Conservation (phyloP, 2,113 vertebrate species). For the Ceyx margarethae region DNA sequence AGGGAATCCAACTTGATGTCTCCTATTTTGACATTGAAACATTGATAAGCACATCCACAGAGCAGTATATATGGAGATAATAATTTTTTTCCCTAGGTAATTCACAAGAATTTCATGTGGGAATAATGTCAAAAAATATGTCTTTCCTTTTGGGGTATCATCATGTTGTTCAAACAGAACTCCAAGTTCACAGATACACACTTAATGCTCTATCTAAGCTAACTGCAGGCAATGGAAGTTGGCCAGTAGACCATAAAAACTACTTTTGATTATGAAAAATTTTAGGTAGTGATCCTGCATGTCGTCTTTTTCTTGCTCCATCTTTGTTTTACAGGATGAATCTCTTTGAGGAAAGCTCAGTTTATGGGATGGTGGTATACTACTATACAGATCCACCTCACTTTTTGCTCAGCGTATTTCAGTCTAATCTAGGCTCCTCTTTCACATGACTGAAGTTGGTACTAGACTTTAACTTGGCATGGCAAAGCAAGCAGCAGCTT, state of each 20-base stretch:
- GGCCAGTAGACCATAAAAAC: not conserved
- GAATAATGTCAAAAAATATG: not conserved
- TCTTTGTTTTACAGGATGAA: not conserved
- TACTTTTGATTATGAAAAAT: constrained; percentile 3
- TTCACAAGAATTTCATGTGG: not conserved
- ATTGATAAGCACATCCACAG: not conserved
- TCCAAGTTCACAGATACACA: not conserved
- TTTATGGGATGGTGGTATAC: not conserved
- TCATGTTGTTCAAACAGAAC: not conserved
- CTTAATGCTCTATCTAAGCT: not conserved
- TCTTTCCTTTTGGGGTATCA: not conserved
- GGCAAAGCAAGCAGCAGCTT: constrained; percentile 21
- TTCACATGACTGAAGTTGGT: not conserved
- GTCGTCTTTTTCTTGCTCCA: not conserved
- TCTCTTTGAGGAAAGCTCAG: not conserved
- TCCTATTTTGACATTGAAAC: not conserved
- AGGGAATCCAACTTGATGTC: not conserved
- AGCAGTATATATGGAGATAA: not conserved
- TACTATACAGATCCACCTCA: not conserved
- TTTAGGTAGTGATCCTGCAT: not conserved
- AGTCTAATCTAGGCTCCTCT: not conserved
- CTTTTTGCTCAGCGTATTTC: not conserved
- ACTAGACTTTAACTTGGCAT: constrained; percentile 19
- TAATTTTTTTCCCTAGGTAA: not conserved
- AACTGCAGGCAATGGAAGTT: not conserved